Evolutionary conservation across 2,888 invertebrate species (phyloP), one percentile per base, ranked within the genome.

Genomic region (Dexiosoma caninum): DNA sequence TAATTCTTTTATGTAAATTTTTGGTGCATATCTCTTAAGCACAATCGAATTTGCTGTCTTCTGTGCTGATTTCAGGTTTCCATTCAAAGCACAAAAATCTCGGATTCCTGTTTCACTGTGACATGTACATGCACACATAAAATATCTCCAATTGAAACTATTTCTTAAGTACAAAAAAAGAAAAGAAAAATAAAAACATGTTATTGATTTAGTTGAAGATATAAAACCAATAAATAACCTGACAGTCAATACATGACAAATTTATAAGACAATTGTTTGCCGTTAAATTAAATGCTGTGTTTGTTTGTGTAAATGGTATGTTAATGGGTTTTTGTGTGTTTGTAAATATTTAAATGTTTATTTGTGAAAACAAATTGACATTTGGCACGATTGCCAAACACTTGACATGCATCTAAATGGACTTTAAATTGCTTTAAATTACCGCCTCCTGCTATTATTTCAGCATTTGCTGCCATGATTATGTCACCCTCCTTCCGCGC

Each of bases 341-440:
- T 76, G 16, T 44, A 37, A 46, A 8, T 21, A 49, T 57, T 66
- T 30, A 32, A 78, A 66, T 70, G 55, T 72, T 72, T 64, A 77
- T 72, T 81, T 66, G 76, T 69, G 49, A 57, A 80, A 69, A 77
- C 64, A 81, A 81, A 77, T 77, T 74, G 67, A 57, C 64, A 74
- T 64, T 77, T 62, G 62, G 77, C 6, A 6, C 27, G 4, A 27
- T 27, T 27, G 53, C 40, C 81, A 42, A 69, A 51, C 77, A 77
- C 77, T 77, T 77, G 72, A 74, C 72, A 81, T 57, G 44, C 27
- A 77, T 66, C 21, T 69, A 60, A 71, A 74, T 30, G 37, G 59
- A 71, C 35, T 57, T 74, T 64, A 51, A 75, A 74, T 64, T 40
- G 64, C 46, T 69, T 77, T 62, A 19, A 77, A 64, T 60, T 64